Conservation (phyloP, 2,888 invertebrate species). For the Piscicola geometra region DNA sequence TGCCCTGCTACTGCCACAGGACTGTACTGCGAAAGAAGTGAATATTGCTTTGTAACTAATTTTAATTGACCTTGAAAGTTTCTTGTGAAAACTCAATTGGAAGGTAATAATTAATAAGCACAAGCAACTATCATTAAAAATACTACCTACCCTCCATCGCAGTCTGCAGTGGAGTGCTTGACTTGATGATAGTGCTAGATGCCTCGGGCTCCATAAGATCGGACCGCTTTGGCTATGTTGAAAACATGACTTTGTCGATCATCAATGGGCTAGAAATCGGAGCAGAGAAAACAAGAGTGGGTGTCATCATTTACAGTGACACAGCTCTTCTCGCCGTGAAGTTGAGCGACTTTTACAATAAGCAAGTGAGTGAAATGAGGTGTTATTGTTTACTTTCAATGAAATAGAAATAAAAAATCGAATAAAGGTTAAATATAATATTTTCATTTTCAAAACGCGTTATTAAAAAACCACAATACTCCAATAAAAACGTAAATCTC, state of each 20-base stretch:
- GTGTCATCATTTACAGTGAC: slow-evolving; percentile 40
- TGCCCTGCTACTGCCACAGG: slow-evolving; percentile 51
- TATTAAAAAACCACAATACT: too few species aligned
- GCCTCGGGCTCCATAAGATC: slow-evolving; percentile 39
- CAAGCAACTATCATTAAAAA: too few species aligned
- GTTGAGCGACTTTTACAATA: slow-evolving; percentile 45
- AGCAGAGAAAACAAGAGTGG: slow-evolving; percentile 44
- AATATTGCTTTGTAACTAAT: slow-evolving; percentile 39
- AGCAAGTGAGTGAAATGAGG: slow-evolving; percentile 15
- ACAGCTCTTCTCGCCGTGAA: slow-evolving; percentile 46
- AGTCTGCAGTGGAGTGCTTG: slow-evolving; percentile 41
- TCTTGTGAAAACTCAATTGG: too few species aligned
- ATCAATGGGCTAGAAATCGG: slow-evolving; percentile 43
- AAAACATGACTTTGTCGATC: slow-evolving; percentile 35
- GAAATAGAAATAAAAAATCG: too few species aligned
- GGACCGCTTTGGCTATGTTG: slow-evolving; percentile 37
- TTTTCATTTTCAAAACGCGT: too few species aligned
- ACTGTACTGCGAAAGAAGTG: slow-evolving; percentile 50
- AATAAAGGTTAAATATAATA: too few species aligned
- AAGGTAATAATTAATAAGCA: too few species aligned
- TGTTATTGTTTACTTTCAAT: too few species aligned
- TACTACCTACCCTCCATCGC: neutral
- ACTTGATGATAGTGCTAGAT: slow-evolving; percentile 42
- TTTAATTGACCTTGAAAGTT: too few species aligned
- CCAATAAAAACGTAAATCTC: too few species aligned